phyloP scores from a whole-genome alignment of 2,113 vertebrate genomes.

The Baryphthengus martii region DNA sequence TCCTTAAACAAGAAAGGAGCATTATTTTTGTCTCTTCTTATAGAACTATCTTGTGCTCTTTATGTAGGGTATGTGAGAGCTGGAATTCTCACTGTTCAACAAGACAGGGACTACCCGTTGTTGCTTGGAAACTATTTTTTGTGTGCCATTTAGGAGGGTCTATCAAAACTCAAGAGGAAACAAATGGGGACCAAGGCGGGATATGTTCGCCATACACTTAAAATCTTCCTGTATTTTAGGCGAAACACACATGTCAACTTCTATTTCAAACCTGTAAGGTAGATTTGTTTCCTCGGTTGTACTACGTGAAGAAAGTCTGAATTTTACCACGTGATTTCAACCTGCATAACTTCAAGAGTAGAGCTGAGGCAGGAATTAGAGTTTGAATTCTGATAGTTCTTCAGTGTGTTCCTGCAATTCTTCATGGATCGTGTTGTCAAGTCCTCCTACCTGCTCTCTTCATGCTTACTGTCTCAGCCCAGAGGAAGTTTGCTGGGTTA shows the following conservation, averaged over 20 bases:
- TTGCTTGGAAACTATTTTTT: not conserved
- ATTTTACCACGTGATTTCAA: not conserved
- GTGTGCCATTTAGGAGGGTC: not conserved
- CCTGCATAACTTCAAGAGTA: not conserved
- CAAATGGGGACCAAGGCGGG: not conserved
- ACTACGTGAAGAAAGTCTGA: not conserved
- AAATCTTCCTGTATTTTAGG: not conserved
- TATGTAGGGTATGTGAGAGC: not conserved
- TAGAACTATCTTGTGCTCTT: not conserved
- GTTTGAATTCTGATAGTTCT: not conserved
- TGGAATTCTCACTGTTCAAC: not conserved
- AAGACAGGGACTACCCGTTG: not conserved
- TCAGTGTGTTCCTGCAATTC: not conserved
- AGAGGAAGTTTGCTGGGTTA: not conserved
- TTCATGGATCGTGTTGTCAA: not conserved
- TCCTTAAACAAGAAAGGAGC: not conserved
- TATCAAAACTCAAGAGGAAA: not conserved
- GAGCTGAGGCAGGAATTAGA: not conserved
- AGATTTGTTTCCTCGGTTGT: not conserved
- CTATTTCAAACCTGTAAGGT: not conserved
- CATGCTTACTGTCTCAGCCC: not conserved
- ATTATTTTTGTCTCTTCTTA: not conserved
- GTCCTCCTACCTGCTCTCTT: conserved; percentile 1
- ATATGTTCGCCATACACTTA: not conserved
- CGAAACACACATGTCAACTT: not conserved